Evolutionary conservation across 2,888 invertebrate species (phyloP).

Genomic region (Biston stratarius): DNA sequence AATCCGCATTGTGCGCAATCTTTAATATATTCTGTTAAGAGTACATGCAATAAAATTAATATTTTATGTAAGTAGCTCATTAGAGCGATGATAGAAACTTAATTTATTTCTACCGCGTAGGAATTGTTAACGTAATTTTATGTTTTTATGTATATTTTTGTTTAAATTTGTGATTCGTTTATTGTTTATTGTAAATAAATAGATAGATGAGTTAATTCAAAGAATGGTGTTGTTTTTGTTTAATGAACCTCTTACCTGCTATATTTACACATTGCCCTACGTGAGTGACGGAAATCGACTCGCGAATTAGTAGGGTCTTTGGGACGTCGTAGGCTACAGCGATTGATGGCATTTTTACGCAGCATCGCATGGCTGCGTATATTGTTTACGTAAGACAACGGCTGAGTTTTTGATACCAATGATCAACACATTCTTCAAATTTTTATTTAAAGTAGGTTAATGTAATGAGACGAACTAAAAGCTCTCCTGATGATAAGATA

Average conservation of each 20-base stretch:
- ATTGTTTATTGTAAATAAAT: constrained; percentile 83
- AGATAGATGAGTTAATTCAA: constrained; percentile 79
- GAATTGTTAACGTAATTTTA: constrained; percentile 70
- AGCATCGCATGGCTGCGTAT: too few relatives aligned
- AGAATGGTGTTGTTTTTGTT: constrained; percentile 45
- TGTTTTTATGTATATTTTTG: constrained; percentile 76
- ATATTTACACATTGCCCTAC: not conserved
- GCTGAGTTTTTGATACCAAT: too few relatives aligned
- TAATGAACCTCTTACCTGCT: not conserved
- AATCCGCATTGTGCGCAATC: not conserved
- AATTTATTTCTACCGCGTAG: constrained; percentile 72
- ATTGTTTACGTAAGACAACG: too few relatives aligned
- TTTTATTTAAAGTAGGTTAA: too few relatives aligned
- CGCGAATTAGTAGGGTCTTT: too few relatives aligned
- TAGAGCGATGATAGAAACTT: constrained; percentile 52
- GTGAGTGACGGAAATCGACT: too few relatives aligned
- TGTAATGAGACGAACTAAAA: too few relatives aligned
- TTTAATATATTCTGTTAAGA: not conserved
- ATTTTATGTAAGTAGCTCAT: constrained; percentile 16
- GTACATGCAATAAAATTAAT: constrained; percentile 27
- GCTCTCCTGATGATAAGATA: too few relatives aligned
- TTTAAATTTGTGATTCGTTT: constrained; percentile 75
- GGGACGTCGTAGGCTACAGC: too few relatives aligned
- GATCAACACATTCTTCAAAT: too few relatives aligned
- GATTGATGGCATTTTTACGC: too few relatives aligned